Base-by-base conservation (phyloP, 2,888 invertebrate genomes). In the Brenthis ino region DNA sequence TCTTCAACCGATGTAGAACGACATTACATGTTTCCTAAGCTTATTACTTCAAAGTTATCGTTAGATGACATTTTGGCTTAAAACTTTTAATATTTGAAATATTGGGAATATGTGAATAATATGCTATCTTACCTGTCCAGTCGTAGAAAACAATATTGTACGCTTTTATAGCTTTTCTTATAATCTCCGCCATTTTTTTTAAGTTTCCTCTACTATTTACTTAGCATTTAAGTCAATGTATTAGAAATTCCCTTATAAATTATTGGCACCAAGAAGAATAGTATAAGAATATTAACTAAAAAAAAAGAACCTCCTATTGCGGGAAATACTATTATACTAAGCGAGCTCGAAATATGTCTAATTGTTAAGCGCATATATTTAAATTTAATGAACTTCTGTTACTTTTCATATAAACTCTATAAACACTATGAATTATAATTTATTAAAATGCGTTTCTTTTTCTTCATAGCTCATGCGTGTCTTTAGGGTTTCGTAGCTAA, bases 141-240 rank as follows among this genome's bases (percentile, higher is more conserved):
- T 91, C 89, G 1, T 88, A 83, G 72, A 90, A 91, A 0, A 92
- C 0, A 8, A 78, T 71, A 16, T 79, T 68, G 63, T 91, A 93
- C 48, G 79, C 84, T 4, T 82, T 65, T 79, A 83, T 85, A 0
- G 80, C 63, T 68, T 82, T 85, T 65, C 76, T 79, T 16, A 93
- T 72, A 54, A 93, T 74, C 1, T 79, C 77, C 6, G 90, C 85
- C 92, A 93, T 93, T 72, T 79, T 77, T 6, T 16, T 0, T 13
- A 5, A 20, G 3, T 12, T 11, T 3, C 50, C 33, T 28, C 13
- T 14, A 33, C 6, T 28, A 28, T 13, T 14, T 28, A 12, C 6
- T 12, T 56, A 24, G 14, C 14, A 47, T 24, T 20, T 1, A 24
- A 20, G 37, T 12, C 11, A 58, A 48, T n/a, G 50, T 51, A 33